Conservation (phyloP, 2,797 vertebrate species). For the Rhynchotus rufescens region DNA sequence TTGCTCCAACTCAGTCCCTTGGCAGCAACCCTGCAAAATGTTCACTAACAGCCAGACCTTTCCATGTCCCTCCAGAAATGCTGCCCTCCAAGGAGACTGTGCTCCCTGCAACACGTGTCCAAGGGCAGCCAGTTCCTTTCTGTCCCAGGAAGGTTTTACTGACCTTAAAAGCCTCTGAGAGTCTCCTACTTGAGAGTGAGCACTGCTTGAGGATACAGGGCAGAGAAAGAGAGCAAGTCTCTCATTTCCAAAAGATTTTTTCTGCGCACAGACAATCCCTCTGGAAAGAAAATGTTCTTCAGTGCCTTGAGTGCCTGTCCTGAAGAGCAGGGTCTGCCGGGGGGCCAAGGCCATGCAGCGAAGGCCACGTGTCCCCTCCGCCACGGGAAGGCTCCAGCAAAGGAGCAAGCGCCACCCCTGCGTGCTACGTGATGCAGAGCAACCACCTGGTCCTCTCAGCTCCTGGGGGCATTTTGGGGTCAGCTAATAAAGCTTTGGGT, state of each 20-base stretch:
- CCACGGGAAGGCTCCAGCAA: background rate
- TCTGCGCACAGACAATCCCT: background rate
- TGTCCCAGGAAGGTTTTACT: slow-evolving; percentile 45
- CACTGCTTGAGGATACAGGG: slow-evolving; percentile 6
- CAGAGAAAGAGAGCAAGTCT: slow-evolving; percentile 18
- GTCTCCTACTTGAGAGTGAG: background rate
- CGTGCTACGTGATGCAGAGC: background rate
- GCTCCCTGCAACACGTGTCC: background rate
- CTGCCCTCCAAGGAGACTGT: background rate
- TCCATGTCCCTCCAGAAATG: background rate
- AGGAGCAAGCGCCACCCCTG: background rate
- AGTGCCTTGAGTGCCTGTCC: slow-evolving; percentile 34
- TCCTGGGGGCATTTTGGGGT: background rate
- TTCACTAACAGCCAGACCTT: background rate
- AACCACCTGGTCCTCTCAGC: background rate
- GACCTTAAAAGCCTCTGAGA: slow-evolving; percentile 51
- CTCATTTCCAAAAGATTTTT: slow-evolving; percentile 14
- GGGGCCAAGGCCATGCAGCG: slow-evolving; percentile 15
- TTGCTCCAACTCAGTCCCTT: background rate
- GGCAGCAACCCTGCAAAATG: background rate
- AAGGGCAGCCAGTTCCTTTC: background rate
- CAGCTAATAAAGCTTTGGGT: background rate
- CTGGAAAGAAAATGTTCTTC: slow-evolving; percentile 55
- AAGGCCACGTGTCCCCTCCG: fast-evolving
- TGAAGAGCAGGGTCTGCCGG: background rate